phyloP scores from a whole-genome alignment of 2,888 invertebrate species.

The Lagria hirta region DNA sequence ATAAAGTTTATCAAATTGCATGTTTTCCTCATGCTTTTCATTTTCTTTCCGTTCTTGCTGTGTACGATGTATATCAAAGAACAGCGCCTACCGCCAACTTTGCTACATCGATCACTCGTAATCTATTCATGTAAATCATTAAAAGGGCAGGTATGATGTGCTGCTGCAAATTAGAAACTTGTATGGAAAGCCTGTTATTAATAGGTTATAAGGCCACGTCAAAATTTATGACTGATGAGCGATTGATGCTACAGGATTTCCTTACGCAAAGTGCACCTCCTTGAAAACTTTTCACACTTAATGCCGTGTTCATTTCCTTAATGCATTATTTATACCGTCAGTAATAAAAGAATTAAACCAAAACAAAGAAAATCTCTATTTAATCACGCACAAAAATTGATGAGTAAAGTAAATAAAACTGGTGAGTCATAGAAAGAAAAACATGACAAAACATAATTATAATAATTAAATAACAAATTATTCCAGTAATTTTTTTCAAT shows the following conservation, averaged over 20 bases:
- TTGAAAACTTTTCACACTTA: constrained; percentile 26
- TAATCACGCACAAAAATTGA: no score
- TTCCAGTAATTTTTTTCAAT: no score
- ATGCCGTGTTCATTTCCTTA: constrained; percentile 31
- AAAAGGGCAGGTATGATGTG: constrained; percentile 16
- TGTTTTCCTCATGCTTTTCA: no score
- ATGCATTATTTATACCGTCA: constrained; percentile 27
- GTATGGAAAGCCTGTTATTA: constrained; percentile 23
- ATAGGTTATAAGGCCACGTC: constrained; percentile 28
- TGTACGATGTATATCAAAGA: no score
- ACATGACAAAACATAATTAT: no score
- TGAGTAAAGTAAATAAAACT: no score
- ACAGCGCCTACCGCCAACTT: constrained; percentile 9
- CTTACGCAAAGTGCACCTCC: constrained; percentile 14
- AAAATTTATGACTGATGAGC: constrained; percentile 31
- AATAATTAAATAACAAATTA: no score
- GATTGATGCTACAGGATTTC: constrained; percentile 27
- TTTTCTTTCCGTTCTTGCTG: no score
- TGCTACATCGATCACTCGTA: constrained; percentile 9
- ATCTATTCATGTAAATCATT: constrained; percentile 22
- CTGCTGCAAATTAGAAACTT: constrained; percentile 21
- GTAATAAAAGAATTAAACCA: constrained; percentile 8
- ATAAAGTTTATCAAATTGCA: no score
- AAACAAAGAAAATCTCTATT: no score
- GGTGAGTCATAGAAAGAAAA: no score